These are phyloP conservation scores for Pachydiplax longipennis DNA, from an alignment of 2,888 invertebrate species.

Conservation along the genomic window DNA sequence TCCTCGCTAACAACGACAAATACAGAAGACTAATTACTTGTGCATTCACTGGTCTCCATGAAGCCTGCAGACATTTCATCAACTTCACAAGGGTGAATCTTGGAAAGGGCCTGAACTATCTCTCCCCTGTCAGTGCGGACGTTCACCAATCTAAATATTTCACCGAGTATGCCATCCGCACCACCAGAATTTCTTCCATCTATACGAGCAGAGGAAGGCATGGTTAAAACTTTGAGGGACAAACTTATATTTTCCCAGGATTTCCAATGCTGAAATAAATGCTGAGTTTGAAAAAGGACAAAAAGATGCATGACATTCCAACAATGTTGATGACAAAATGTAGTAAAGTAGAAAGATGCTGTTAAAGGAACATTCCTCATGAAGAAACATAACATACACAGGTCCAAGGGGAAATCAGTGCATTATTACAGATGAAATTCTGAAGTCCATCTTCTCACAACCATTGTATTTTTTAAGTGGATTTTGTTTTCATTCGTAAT, in stretches of 20 bases:
- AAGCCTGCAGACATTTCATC: background rate
- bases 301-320: too few species aligned
- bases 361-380: too few species aligned
- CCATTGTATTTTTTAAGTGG: too few species aligned
- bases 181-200: background rate
- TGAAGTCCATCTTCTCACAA: too few species aligned
- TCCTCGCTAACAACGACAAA: background rate
- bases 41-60: background rate
- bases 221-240: background rate
- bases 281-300: too few species aligned
- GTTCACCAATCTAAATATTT: background rate
- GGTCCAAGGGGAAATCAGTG: too few species aligned
- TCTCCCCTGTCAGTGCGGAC: background rate
- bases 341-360: too few species aligned
- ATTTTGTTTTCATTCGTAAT: too few species aligned
- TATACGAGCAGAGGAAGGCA: background rate
- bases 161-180: background rate
- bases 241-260: background rate
- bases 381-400: too few species aligned
- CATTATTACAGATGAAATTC: too few species aligned
- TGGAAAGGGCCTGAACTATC: background rate
- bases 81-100: background rate
- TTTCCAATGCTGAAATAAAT: too few species aligned
- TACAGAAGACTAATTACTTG: background rate
- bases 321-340: too few species aligned